These are phyloP conservation scores for Bactericera cockerelli DNA, from an alignment of 1,140 invertebrate genomes.

Conservation along the genomic window DNA sequence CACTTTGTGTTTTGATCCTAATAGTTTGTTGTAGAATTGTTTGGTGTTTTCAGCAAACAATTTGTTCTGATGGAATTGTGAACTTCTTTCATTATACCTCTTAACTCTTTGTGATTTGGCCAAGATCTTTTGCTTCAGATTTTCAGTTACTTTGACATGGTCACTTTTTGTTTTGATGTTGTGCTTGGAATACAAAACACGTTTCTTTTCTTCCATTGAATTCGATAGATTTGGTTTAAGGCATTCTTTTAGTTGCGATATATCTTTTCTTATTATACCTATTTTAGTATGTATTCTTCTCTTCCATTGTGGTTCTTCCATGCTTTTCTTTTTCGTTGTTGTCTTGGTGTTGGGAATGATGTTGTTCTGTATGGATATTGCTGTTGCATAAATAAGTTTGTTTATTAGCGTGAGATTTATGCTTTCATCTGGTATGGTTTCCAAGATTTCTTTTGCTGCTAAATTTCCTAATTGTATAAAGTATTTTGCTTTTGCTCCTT, in stretches of 20 bases:
- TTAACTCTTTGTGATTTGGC: background rate
- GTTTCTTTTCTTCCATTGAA: background rate
- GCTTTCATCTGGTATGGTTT: too few species aligned
- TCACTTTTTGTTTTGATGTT: background rate
- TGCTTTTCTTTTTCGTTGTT: too few species aligned
- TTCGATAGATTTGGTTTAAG: background rate
- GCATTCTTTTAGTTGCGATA: background rate
- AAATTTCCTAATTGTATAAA: too few species aligned
- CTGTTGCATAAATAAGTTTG: too few species aligned
- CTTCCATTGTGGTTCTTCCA: background rate
- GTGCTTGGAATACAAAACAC: background rate
- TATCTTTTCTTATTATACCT: background rate
- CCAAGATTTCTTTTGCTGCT: too few species aligned
- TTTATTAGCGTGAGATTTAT: too few species aligned
- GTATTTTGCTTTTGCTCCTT: too few species aligned
- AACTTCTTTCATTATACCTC: background rate
- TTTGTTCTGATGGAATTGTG: background rate
- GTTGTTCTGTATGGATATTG: too few species aligned
- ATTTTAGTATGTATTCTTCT: background rate
- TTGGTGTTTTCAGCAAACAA: background rate
- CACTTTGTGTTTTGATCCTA: background rate
- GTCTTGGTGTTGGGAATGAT: too few species aligned
- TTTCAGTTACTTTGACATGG: background rate
- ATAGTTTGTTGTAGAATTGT: background rate
- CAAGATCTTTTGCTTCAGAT: background rate